phyloP scores from a whole-genome alignment of 2,113 vertebrate species.

The Cathartes aura region DNA sequence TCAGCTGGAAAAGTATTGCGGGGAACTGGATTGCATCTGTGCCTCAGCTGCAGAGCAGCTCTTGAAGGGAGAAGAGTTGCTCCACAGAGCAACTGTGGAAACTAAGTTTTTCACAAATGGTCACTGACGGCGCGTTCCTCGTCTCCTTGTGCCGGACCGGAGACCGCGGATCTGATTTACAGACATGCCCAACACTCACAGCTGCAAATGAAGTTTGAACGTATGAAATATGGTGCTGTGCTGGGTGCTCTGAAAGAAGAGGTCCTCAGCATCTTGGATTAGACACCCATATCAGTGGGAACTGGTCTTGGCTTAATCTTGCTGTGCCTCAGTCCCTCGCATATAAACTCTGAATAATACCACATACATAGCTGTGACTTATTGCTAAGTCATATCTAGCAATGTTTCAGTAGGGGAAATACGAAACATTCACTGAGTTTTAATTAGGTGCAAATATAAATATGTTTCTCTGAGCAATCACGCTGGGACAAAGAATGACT shows the following conservation, averaged over 20 bases:
- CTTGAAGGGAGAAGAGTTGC: background rate
- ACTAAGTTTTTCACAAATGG: background rate
- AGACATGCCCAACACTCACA: background rate
- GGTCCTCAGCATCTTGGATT: background rate
- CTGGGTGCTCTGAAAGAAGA: background rate
- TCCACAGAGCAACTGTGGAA: background rate
- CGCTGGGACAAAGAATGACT: background rate
- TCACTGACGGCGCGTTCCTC: background rate
- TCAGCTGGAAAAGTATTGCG: background rate
- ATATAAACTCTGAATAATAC: background rate
- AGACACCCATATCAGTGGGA: background rate
- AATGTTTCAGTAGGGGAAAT: background rate
- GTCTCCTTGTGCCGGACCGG: fast-evolving
- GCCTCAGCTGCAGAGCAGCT: background rate
- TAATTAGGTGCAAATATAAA: background rate
- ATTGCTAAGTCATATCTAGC: background rate
- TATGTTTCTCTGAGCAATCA: background rate
- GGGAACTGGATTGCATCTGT: background rate
- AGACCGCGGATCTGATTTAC: background rate
- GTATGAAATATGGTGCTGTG: background rate
- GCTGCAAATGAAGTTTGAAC: background rate
- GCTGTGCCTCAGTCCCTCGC: background rate
- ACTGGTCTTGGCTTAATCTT: background rate
- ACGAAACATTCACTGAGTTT: background rate
- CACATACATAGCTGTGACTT: background rate